Conservation (phyloP, 2,113 vertebrate genomes). For the Microtus oregoni region DNA sequence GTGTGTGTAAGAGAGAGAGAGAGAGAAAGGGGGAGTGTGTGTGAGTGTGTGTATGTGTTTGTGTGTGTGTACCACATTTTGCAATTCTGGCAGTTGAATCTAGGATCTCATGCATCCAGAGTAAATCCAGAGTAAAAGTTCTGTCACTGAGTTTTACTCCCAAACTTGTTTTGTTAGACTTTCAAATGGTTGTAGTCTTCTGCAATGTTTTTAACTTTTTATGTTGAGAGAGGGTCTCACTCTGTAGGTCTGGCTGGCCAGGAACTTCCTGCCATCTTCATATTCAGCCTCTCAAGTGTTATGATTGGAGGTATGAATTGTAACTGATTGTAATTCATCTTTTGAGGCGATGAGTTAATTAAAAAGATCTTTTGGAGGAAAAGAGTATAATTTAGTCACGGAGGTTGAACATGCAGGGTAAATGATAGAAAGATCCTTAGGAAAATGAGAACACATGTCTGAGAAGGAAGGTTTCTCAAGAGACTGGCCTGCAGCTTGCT, state of each 20-base stretch:
- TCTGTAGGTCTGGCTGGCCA: background rate
- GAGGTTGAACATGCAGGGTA: background rate
- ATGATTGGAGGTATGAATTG: too few species aligned
- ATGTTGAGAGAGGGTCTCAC: background rate
- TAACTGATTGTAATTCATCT: too few species aligned
- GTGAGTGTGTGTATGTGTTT: background rate
- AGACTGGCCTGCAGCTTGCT: background rate
- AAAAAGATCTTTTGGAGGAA: background rate
- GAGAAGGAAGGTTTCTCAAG: background rate
- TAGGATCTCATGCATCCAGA: background rate
- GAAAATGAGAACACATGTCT: background rate
- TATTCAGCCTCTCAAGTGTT: background rate
- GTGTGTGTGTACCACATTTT: background rate
- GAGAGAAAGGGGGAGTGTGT: background rate
- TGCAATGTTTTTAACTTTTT: background rate
- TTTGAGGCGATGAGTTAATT: too few species aligned
- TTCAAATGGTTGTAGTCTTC: conserved; percentile 1
- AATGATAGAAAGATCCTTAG: background rate
- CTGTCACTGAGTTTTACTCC: background rate
- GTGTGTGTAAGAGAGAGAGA: too few species aligned
- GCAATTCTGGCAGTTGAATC: background rate
- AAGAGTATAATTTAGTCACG: background rate
- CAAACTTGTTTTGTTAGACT: background rate
- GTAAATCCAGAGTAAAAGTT: background rate
- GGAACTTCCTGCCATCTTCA: background rate